Conservation (phyloP, 2,888 invertebrate genomes). For the Plebejus melissa region DNA sequence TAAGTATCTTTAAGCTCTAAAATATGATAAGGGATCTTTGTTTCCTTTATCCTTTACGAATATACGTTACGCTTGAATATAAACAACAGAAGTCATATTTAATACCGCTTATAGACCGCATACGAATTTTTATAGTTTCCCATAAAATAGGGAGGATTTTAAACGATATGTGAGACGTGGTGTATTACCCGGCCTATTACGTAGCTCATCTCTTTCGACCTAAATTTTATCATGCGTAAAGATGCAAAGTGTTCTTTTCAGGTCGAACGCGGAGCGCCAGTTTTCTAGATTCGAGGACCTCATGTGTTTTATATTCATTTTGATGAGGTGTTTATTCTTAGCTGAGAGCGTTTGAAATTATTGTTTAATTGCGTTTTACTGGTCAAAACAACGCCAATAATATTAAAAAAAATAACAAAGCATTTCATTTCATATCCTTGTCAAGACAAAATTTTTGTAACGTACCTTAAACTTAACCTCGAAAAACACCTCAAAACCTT, state of each 20-base stretch:
- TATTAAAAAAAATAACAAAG: no score
- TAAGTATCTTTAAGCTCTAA: not conserved
- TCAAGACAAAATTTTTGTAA: no score
- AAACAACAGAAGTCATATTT: not conserved
- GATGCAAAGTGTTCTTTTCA: conserved; percentile 29
- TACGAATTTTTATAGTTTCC: conserved; percentile 21
- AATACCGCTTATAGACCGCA: not conserved
- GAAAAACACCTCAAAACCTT: not conserved
- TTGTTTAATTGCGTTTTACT: not conserved
- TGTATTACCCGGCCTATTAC: conserved; percentile 19
- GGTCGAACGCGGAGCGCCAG: conserved; percentile 9
- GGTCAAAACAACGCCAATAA: no score
- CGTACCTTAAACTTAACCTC: no score
- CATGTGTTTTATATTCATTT: conserved; percentile 1
- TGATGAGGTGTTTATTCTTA: not conserved
- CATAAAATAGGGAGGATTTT: conserved; percentile 20
- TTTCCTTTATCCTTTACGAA: not conserved
- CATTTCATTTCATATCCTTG: no score
- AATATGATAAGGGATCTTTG: not conserved
- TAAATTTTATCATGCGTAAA: conserved; percentile 30
- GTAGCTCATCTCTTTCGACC: conserved; percentile 28
- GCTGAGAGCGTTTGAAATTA: not conserved
- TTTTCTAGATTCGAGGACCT: conserved; percentile 5
- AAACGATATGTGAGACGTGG: conserved; percentile 10
- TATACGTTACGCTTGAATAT: not conserved